Percentiles rank a stretch among this genome's conserved stretches.
Evolutionary conservation across 2,113 vertebrate genomes (phyloP).

Genomic region (Fregata magnificens): DNA sequence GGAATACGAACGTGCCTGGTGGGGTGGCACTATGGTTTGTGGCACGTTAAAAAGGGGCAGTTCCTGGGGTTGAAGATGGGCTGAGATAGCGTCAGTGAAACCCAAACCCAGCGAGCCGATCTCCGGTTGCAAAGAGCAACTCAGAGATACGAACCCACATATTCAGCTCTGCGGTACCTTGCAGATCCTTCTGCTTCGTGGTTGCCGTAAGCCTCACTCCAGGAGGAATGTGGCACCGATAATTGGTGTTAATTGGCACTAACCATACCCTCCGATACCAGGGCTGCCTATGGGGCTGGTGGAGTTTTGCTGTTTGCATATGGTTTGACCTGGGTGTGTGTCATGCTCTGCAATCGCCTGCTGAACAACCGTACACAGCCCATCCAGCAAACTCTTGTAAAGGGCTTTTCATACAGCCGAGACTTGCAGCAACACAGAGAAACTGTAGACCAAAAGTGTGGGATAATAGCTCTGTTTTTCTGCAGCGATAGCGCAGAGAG

Average conservation of each 20-base stretch:
- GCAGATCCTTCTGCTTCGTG: neutral
- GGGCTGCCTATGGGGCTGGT: neutral
- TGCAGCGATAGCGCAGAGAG: neutral
- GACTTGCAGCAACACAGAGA: neutral
- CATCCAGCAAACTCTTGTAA: neutral
- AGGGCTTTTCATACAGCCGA: neutral
- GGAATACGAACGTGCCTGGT: rapidly evolving
- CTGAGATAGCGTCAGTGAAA: neutral
- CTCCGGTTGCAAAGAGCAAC: neutral
- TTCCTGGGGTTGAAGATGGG: neutral
- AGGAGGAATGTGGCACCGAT: neutral
- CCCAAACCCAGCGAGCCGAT: neutral
- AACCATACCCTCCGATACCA: neutral
- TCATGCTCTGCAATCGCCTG: rapidly evolving
- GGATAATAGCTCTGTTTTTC: neutral
- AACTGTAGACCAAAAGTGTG: rapidly evolving
- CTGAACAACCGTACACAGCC: rapidly evolving
- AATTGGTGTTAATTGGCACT: neutral
- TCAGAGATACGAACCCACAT: rapidly evolving
- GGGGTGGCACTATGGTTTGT: neutral
- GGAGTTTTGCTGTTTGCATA: neutral
- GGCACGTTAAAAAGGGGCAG: neutral
- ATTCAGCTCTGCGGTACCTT: neutral
- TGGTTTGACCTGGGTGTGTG: neutral
- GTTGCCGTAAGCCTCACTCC: neutral